Percentiles rank a stretch among this genome's conserved stretches.
phyloP scores from a whole-genome alignment of 2,888 invertebrate genomes.

The Orthonevra nobilis region DNA sequence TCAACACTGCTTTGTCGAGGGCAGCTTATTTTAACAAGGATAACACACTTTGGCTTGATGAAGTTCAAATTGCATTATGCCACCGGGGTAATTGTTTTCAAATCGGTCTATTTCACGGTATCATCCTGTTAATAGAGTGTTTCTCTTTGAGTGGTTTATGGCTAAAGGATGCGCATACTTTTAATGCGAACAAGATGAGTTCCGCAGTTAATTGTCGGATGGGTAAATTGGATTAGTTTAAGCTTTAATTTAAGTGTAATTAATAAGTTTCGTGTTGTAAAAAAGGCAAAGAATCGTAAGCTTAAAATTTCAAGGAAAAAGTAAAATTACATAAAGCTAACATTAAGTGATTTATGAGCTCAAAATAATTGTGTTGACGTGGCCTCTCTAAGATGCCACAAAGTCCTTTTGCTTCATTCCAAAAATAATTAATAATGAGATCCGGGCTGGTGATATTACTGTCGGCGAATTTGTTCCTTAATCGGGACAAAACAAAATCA shows the following conservation, averaged over 20 bases:
- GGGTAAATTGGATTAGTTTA: neutral
- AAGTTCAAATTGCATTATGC: conserved; percentile 53
- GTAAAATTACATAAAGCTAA: no score
- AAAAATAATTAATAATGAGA: no score
- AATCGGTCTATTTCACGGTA: conserved; percentile 4
- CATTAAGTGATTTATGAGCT: no score
- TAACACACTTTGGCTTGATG: neutral
- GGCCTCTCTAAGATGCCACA: no score
- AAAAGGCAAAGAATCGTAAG: no score
- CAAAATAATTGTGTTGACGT: no score
- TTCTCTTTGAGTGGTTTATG: conserved; percentile 16
- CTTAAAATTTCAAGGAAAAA: no score
- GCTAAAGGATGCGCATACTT: conserved; percentile 7
- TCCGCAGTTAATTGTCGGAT: conserved; percentile 35
- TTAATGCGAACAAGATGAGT: conserved; percentile 55
- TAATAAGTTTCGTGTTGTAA: no score
- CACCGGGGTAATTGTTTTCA: conserved; percentile 39
- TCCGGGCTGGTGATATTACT: no score
- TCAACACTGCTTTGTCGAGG: conserved; percentile 12
- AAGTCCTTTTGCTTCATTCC: no score
- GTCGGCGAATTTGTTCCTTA: no score
- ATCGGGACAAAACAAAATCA: no score
- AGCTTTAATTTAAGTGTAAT: neutral
- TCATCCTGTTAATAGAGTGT: conserved; percentile 32
- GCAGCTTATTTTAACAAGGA: neutral